Evolutionary conservation across 2,888 invertebrate genomes (phyloP), one percentile per base, ranked within the genome.

Genomic region (Macaria liturata): DNA sequence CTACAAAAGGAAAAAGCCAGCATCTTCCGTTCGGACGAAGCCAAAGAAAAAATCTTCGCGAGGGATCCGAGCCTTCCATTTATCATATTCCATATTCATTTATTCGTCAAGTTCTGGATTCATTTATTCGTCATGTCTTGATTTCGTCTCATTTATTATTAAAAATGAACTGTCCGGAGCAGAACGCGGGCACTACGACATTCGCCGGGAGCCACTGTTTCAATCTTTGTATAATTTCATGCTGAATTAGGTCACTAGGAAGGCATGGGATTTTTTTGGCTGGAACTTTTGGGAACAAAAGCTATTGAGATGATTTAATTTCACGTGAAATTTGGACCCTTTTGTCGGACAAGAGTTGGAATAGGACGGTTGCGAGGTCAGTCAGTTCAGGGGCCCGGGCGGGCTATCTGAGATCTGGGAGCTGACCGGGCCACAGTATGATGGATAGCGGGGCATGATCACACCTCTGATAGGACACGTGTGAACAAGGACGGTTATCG

Each of bases 91-190:
- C 91, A 91, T 91, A 91, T 91, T 91, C 91, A 91, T 91, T 91
- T 91, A 91, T 91, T 91, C 91, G 91, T 92, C 92, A 90, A 92
- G 92, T 92, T 89, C 91, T 91, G 90, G 91, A 91, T 91, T 92
- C 92, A 92, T 92, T 92, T 92, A 92, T 92, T 92, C 92, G 91
- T 91, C 92, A 90, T 88, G 90, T 91, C 91, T 91, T 92, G 92
- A 92, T 92, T 92, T 92, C 92, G 86, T 91, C 91, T 91, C 92
- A 92, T 92, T 92, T 92, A 91, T 91, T 92, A 92, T 92, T 92
- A 92, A 92, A 92, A 92, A 92, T 92, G 92, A 92, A 90, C 91
- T 92, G 92, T 92, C 92, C 84, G 74, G 72, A 85, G 80, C 92
- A 92, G 88, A 84, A 77, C 77, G 81, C 75, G 83, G 80, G 80